Conservation (phyloP, 2,888 invertebrate species). For the Cephus sareptanus region DNA sequence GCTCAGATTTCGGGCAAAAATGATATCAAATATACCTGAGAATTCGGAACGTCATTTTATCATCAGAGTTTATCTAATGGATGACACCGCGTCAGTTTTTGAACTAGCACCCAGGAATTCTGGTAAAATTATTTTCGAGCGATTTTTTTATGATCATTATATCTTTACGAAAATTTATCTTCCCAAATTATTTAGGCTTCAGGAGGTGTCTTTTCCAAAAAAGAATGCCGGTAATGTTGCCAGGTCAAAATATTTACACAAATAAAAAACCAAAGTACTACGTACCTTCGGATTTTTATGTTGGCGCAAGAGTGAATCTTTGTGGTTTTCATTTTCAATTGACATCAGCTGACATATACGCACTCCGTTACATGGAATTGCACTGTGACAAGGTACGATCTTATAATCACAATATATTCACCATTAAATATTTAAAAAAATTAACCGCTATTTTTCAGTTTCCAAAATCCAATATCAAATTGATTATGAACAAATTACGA, state of each 20-base stretch:
- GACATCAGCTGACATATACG: constrained; percentile 86
- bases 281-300: constrained; percentile 83
- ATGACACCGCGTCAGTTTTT: constrained; percentile 86
- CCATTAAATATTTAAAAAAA: constrained; percentile 1
- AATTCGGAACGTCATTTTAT: constrained; percentile 80
- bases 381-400: constrained; percentile 75
- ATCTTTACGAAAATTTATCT: constrained; percentile 18
- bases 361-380: constrained; percentile 87
- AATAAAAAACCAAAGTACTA: constrained; percentile 81
- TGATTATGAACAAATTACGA: constrained; percentile 81
- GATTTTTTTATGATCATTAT: constrained; percentile 8
- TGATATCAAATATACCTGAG: constrained; percentile 78
- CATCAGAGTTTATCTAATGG: constrained; percentile 82
- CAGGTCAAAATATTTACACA: constrained; percentile 78
- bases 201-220: constrained; percentile 69
- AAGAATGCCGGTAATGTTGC: constrained; percentile 78
- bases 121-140: constrained; percentile 63
- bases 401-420: neutral
- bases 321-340: constrained; percentile 84
- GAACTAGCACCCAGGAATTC: constrained; percentile 82
- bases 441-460: constrained; percentile 69
- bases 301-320: constrained; percentile 83
- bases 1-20: constrained; percentile 81
- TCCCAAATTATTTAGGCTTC: constrained; percentile 61
- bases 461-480: constrained; percentile 77